Base-by-base conservation (phyloP, 2,888 invertebrate genomes). In the Petrolisthes manimaculis region DNA sequence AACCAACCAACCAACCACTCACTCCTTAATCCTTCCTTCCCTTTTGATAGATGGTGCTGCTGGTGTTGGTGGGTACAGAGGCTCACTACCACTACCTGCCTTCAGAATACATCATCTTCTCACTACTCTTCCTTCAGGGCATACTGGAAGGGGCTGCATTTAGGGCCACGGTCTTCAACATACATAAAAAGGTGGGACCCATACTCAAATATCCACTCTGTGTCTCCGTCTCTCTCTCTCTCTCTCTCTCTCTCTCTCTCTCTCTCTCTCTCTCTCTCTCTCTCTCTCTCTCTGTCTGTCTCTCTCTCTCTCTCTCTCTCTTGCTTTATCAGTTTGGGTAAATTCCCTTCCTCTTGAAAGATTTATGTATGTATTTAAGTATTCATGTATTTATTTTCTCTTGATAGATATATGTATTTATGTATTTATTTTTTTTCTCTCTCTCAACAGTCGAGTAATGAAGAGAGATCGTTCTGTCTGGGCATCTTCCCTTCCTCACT, bases 11-110 rank as follows among this genome's bases (percentile, higher is more conserved):
- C 2, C 37, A 37, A 37, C 2, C 37, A 37, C 2, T 37, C 37
- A 37, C 37, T 37, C 37, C 37, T 37, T 37, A n/a, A n/a, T n/a
- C n/a, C 37, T 37, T 37, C n/a, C 21, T 14, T 71, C 6, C 71
- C 71, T 8, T 81, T 37, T 71, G 14, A 0, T 88, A 90, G 90
- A 24, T 86, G 24, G 67, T 80, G 18, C 67, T 90, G 5, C n/a
- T 88, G 78, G 55, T 74, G 1, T 18, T 84, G 80, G 83, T 90
- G 18, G 81, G 88, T 8, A 75, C 77, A 5, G 90, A 88, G 55
- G 88, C 90, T 0, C 77, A 80, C 77, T 86, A 83, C 54, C 90
- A 88, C 24, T 90, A 86, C 56, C 80, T 90, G 51, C 90, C 90
- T 2, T 84, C 84, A 3, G 86, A 84, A 8, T 90, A 88, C 81